Evolutionary conservation across 2,113 vertebrate species (phyloP).

Genomic region (Xiphias gladius): DNA sequence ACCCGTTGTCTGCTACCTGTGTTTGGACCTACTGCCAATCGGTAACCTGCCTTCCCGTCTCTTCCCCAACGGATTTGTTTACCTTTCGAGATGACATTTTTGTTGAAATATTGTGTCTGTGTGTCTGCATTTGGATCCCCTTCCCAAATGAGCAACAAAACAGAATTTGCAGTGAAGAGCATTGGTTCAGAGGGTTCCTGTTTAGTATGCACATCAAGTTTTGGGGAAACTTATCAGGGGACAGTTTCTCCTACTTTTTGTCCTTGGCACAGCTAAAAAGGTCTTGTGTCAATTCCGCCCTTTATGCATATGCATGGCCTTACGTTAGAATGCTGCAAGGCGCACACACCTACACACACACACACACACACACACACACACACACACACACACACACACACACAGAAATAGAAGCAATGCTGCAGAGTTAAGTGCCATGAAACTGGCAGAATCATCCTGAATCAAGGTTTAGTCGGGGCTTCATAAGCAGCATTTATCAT

Average conservation of each 20-base stretch:
- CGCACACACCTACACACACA: neutral
- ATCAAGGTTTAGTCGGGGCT: neutral
- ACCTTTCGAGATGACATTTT: no score
- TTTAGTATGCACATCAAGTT: neutral
- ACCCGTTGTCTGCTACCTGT: no score
- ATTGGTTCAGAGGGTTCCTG: constrained; percentile 1
- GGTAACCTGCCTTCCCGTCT: no score
- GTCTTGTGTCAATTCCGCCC: constrained; percentile 26
- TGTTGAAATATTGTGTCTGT: no score
- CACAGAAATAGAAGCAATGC: neutral
- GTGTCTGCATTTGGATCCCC: no score
- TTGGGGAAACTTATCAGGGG: no score
- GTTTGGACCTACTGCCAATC: no score
- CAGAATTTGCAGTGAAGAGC: neutral
- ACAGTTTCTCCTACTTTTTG: neutral
- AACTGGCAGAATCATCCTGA: neutral
- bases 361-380: neutral
- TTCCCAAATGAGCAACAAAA: neutral
- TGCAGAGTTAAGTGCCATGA: neutral
- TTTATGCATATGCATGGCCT: constrained; percentile 44
- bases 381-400: neutral
- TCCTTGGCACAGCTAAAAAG: constrained; percentile 41
- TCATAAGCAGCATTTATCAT: neutral
- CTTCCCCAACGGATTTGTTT: no score
- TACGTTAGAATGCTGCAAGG: constrained; percentile 23